Percentiles rank a stretch among this genome's conserved stretches.
phyloP scores from a whole-genome alignment of 2,113 vertebrate genomes.

The Pseudorhombus dupliciocellatus region DNA sequence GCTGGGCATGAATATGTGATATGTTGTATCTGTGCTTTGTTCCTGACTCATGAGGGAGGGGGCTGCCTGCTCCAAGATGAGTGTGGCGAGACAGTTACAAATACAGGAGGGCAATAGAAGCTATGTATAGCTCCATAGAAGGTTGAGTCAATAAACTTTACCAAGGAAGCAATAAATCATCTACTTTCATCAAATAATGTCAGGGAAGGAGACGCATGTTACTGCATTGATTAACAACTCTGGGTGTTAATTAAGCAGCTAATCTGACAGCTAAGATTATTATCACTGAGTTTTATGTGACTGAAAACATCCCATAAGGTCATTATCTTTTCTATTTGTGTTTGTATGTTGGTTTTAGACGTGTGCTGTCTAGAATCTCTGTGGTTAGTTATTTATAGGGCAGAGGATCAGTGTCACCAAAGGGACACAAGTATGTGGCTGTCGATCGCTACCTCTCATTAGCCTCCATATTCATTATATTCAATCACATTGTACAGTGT shows the following conservation, averaged over 20 bases:
- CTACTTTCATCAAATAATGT: neutral
- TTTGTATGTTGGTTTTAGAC: neutral
- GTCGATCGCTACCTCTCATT: neutral
- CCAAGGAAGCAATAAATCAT: neutral
- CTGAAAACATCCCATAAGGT: neutral
- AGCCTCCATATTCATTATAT: neutral
- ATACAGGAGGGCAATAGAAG: neutral
- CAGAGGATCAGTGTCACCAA: too few relatives aligned
- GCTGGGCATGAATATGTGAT: neutral
- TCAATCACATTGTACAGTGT: neutral
- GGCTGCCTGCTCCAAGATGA: neutral
- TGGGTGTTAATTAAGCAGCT: constrained; percentile 28
- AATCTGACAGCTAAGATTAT: constrained; percentile 8
- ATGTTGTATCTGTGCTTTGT: constrained; percentile 5
- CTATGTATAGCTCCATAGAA: too few relatives aligned
- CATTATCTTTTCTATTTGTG: neutral
- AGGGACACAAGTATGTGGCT: neutral
- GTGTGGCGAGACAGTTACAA: neutral
- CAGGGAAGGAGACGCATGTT: constrained; percentile 1
- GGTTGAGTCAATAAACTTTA: neutral
- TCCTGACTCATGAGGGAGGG: neutral
- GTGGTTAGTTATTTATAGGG: too few relatives aligned
- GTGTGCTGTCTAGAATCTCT: too few relatives aligned
- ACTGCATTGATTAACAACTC: constrained; percentile 16
- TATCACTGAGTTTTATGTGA: neutral